Evolutionary conservation across 2,888 invertebrate species (phyloP).

Genomic region (Adineta ricciae): DNA sequence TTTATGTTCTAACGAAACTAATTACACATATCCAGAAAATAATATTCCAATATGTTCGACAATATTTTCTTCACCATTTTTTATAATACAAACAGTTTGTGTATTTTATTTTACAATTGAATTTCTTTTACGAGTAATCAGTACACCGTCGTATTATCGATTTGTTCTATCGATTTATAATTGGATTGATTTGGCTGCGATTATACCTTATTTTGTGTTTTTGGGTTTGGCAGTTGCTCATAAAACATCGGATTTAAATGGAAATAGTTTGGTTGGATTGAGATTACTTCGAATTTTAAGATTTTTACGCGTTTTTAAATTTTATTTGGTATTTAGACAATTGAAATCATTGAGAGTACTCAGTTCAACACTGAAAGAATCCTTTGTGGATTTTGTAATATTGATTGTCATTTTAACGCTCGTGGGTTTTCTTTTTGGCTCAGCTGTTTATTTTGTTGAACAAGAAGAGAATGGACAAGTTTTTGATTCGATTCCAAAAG

Average conservation of each 20-base stretch:
- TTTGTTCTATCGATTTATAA: too few relatives aligned
- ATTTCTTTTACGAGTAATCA: too few relatives aligned
- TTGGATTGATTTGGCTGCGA: too few relatives aligned
- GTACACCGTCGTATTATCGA: too few relatives aligned
- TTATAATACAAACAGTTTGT: too few relatives aligned
- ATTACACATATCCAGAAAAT: not conserved
- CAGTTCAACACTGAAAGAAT: constrained; percentile 43
- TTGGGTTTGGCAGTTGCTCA: constrained; percentile 38
- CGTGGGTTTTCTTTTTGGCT: constrained; percentile 44
- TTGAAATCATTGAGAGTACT: constrained; percentile 45
- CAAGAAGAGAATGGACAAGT: constrained; percentile 39
- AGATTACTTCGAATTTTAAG: constrained; percentile 42
- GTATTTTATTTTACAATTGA: too few relatives aligned
- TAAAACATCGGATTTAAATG: constrained; percentile 38
- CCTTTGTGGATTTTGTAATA: constrained; percentile 44
- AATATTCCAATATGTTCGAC: constrained; percentile 30
- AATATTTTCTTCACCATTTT: constrained; percentile 38
- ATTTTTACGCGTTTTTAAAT: constrained; percentile 44
- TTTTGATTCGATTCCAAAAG: constrained; percentile 45
- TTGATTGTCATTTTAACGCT: constrained; percentile 45
- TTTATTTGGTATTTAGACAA: constrained; percentile 40
- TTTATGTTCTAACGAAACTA: constrained; percentile 39
- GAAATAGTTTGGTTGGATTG: constrained; percentile 38
- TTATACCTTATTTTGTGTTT: constrained; percentile 37
- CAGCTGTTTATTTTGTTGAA: constrained; percentile 46